Percentiles rank a stretch among this genome's conserved stretches.
phyloP scores from a whole-genome alignment of 2,797 vertebrate species.

The Gambelia wislizenii region DNA sequence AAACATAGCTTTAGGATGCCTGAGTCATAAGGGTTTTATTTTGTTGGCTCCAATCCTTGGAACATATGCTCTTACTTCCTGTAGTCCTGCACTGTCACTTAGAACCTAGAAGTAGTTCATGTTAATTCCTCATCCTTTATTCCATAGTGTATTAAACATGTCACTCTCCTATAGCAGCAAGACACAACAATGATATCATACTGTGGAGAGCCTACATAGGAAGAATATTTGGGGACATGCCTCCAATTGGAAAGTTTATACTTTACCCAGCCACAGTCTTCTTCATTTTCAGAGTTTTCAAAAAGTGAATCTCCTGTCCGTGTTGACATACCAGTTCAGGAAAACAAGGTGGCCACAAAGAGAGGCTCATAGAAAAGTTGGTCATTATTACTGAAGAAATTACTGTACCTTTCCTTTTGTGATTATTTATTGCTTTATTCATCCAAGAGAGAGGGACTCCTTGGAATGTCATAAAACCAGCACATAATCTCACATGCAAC shows the following conservation, averaged over 20 bases:
- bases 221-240: neutral
- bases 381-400: neutral
- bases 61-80: neutral
- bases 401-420: constrained; percentile 38
- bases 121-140: neutral
- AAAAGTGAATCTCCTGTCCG: neutral
- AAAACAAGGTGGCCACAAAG: neutral
- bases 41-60: neutral
- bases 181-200: neutral
- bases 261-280: neutral
- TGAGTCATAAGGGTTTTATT: neutral
- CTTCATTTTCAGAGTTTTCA: neutral
- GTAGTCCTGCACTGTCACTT: neutral
- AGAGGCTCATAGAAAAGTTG: neutral
- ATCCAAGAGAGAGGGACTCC: neutral
- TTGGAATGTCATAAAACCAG: constrained; percentile 63
- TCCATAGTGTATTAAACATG: neutral
- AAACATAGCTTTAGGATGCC: neutral
- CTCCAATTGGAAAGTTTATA: neutral
- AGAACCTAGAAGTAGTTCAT: neutral
- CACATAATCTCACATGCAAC: constrained; percentile 49
- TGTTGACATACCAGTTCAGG: neutral
- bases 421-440: constrained; percentile 57
- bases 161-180: neutral
- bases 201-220: neutral